Evolutionary conservation across 2,888 invertebrate genomes (phyloP), one percentile per base, ranked within the genome.

Genomic region (Cryptocephalus moraei): DNA sequence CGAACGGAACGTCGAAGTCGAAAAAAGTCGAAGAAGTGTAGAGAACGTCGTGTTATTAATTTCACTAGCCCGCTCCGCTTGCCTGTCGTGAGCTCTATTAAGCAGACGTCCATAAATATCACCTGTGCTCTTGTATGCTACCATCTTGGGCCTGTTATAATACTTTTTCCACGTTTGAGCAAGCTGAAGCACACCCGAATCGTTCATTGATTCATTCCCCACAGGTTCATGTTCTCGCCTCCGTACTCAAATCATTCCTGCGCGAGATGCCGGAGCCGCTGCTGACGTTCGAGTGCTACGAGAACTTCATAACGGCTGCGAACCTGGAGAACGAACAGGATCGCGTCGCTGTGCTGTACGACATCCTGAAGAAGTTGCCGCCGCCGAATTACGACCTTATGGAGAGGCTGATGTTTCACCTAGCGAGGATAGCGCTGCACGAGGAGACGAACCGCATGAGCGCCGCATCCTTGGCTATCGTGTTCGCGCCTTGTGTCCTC

Each of bases 401-500:
- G 75, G 93, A 94, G 70, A 79, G 94, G 56, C 73, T 95, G 56
- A 88, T 94, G 71, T 93, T 93, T 66, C 95, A 95, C 71, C 72
- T 94, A 60, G 91, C 93, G 33, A 78, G 92, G 62, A 90, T 93
- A 12, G 91, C 92, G 0, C 73, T 85, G 32, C 84, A 89, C 61
- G 92, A 93, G 70, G 80, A 85, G 53, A 85, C 84, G 54, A 95
- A 94, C 72, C 76, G 91, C 56, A 95, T 95, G 95, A 89, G 89
- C 47, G 81, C 92, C 0, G 87, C 88, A 64, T 89, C 91, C 45
- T 72, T 95, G 56, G 91, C 94, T 44, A 92, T 94, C 58, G 91
- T 95, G 54, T 95, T 94, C 73, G 93, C 93, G 39, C 94, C 95
- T 42, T 94, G 94, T 71, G 87, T 95, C 50, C 75, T 95, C 55